These are phyloP conservation scores for Leptobrachium leishanense DNA, from an alignment of 2,113 vertebrate species.

Conservation along the genomic window DNA sequence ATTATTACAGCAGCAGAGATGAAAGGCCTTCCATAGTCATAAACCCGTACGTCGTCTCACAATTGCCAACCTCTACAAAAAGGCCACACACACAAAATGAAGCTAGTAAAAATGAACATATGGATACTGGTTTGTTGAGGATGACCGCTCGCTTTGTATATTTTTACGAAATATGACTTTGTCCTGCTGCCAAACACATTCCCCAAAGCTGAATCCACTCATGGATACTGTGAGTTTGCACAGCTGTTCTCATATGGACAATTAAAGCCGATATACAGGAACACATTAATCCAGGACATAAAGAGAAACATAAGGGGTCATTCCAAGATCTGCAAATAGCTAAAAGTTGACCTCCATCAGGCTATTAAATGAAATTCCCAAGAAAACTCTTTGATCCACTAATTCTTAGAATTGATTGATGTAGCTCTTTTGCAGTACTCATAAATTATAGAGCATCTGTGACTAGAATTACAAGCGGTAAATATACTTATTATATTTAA, in stretches of 20 bases:
- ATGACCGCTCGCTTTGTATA: no score
- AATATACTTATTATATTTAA: background rate
- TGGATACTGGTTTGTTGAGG: no score
- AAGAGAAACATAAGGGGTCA: slow-evolving; percentile 36
- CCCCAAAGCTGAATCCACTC: background rate
- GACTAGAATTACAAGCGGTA: slow-evolving; percentile 31
- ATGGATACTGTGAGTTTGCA: background rate
- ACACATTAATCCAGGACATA: slow-evolving; percentile 26
- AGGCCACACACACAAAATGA: no score
- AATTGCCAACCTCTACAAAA: no score
- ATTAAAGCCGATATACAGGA: slow-evolving; percentile 23
- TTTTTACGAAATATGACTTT: no score
- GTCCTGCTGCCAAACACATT: background rate
- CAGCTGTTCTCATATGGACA: slow-evolving; percentile 23
- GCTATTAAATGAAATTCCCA: slow-evolving; percentile 40
- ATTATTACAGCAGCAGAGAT: no score
- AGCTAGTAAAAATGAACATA: no score
- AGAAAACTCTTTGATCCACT: slow-evolving; percentile 40
- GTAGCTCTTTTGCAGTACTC: slow-evolving; percentile 18
- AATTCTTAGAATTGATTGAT: slow-evolving; percentile 43
- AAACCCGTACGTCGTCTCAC: no score
- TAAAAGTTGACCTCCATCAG: slow-evolving; percentile 40
- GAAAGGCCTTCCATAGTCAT: no score
- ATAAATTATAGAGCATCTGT: slow-evolving; percentile 32
- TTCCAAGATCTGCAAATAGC: slow-evolving; percentile 37